Evolutionary conservation across 2,888 invertebrate species (phyloP).

Genomic region (Drosophila subquinaria): DNA sequence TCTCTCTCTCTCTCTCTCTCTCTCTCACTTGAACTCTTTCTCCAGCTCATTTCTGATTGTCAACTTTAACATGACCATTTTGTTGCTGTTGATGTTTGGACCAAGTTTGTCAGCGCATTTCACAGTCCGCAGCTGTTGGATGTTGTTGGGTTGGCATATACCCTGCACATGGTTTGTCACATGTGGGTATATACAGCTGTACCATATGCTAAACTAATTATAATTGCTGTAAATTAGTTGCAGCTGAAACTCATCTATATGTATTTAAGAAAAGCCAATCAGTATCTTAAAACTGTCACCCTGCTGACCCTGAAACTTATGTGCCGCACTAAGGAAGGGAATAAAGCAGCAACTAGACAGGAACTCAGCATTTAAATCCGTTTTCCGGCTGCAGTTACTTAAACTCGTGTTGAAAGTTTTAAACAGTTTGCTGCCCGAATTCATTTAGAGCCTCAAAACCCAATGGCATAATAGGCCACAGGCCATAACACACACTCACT

Average conservation of each 20-base stretch:
- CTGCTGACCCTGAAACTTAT: neutral
- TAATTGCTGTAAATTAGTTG: neutral
- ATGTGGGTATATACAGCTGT: neutral
- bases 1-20: neutral
- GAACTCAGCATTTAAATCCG: neutral
- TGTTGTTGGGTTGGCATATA: constrained; percentile 12
- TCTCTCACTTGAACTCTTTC: neutral
- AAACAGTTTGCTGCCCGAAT: constrained; percentile 15
- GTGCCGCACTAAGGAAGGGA: neutral
- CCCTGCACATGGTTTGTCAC: neutral
- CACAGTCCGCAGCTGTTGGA: constrained; percentile 32
- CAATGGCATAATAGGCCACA: constrained; percentile 27
- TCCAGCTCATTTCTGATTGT: neutral
- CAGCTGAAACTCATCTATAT: neutral
- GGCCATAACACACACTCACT: constrained; percentile 22
- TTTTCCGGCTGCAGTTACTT: constrained; percentile 1
- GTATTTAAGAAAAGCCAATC: neutral
- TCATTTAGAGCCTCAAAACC: constrained; percentile 13
- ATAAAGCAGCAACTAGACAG: neutral
- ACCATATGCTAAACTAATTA: neutral
- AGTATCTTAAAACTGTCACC: neutral
- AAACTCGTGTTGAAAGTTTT: constrained; percentile 8
- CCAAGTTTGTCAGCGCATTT: constrained; percentile 33
- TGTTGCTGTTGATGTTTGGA: constrained; percentile 14
- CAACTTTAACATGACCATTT: constrained; percentile 17